Evolutionary conservation across 1,140 invertebrate species (phyloP).

Genomic region (Portunus trituberculatus): DNA sequence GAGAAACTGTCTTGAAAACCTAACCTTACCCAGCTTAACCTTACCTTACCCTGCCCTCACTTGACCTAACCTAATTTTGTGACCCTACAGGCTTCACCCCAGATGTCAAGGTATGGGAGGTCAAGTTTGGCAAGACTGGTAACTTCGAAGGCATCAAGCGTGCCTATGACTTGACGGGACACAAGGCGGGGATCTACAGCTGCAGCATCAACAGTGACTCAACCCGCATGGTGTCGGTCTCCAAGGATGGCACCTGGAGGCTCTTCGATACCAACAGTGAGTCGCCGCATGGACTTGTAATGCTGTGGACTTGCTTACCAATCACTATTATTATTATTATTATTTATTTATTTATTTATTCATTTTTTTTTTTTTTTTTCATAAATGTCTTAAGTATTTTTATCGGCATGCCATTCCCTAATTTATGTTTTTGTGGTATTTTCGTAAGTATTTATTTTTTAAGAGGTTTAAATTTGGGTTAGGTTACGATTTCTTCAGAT

Average conservation of each 20-base stretch:
- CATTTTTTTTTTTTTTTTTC: slow-evolving; percentile 82
- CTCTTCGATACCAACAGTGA: slow-evolving; percentile 91
- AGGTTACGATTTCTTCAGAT: no score
- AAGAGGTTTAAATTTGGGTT: no score
- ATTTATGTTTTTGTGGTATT: no score
- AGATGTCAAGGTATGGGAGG: slow-evolving; percentile 93
- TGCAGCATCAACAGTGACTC: slow-evolving; percentile 91
- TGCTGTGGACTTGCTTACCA: background rate
- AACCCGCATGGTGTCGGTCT: slow-evolving; percentile 90
- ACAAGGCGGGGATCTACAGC: slow-evolving; percentile 90
- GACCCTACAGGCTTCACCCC: slow-evolving; percentile 88
- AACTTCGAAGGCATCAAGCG: slow-evolving; percentile 88
- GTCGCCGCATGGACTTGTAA: slow-evolving; percentile 63
- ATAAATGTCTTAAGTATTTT: slow-evolving; percentile 81
- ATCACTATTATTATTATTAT: background rate
- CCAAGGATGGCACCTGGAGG: slow-evolving; percentile 93
- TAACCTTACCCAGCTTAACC: no score
- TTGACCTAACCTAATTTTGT: background rate
- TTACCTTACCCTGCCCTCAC: no score
- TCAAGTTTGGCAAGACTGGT: slow-evolving; percentile 87
- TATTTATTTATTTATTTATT: background rate
- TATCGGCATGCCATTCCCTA: slow-evolving; percentile 77
- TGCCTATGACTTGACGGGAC: slow-evolving; percentile 90
- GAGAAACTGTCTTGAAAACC: no score
- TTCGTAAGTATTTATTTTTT: no score